A percentile compares a stretch with the other conserved stretches of the same genome.
Conservation (phyloP, 2,797 vertebrate species). For the Cephalopachus bancanus region DNA sequence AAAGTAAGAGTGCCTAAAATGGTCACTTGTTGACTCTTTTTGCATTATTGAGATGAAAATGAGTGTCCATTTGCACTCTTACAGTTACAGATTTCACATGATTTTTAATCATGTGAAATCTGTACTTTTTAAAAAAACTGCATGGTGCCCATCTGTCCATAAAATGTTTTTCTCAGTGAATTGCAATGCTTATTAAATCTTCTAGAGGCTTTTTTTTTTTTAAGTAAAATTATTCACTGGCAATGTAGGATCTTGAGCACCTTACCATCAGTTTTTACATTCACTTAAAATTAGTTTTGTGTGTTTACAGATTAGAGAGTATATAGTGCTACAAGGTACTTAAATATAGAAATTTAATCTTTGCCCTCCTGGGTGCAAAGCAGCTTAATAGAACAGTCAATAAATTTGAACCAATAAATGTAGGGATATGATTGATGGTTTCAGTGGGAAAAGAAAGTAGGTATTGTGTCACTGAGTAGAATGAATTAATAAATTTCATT, state of each 20-base stretch:
- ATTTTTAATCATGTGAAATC: too few species aligned
- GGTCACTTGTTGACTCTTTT: neutral
- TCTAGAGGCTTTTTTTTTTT: neutral
- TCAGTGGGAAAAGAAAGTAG: neutral
- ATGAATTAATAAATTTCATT: constrained; percentile 17
- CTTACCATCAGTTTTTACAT: neutral
- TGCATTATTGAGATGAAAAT: constrained; percentile 43
- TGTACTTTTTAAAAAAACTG: too few species aligned
- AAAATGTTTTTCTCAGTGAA: constrained; percentile 33
- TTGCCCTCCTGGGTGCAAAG: neutral
- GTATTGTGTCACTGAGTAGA: neutral
- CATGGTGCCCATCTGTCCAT: neutral
- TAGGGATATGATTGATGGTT: neutral
- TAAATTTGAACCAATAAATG: neutral
- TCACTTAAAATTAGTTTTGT: constrained; percentile 39
- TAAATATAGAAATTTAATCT: constrained; percentile 28
- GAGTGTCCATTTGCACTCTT: neutral
- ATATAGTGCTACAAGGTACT: neutral
- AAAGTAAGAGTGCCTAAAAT: neutral
- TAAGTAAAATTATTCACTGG: neutral
- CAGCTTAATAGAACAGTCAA: constrained; percentile 11
- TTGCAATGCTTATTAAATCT: neutral
- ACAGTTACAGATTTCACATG: neutral
- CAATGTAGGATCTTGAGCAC: neutral
- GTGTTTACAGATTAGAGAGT: neutral